Percentiles rank a stretch among this genome's conserved stretches.
phyloP scores from a whole-genome alignment of 2,888 invertebrate genomes.

The Cecidostiba fungosa region DNA sequence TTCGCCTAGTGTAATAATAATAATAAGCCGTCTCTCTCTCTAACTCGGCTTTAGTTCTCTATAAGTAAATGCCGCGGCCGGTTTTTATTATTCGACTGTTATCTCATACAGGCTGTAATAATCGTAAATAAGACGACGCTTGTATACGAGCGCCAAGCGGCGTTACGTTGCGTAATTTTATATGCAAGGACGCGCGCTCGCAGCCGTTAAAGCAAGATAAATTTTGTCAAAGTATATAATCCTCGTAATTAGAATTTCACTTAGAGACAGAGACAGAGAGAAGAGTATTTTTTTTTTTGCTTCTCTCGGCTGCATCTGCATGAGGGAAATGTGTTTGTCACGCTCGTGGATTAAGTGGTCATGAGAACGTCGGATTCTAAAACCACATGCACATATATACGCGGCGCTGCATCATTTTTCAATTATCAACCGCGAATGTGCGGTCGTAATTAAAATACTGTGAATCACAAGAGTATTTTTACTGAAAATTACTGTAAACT shows the following conservation, averaged over 20 bases:
- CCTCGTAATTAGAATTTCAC: constrained; percentile 12
- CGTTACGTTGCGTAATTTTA: constrained; percentile 48
- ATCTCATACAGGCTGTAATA: constrained; percentile 28
- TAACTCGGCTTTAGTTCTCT: constrained; percentile 12
- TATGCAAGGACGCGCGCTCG: constrained; percentile 44
- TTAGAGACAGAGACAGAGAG: neutral
- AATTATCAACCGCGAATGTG: constrained; percentile 21
- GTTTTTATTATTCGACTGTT: constrained; percentile 28
- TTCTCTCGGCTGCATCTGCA: too few relatives aligned
- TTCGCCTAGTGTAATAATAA: neutral
- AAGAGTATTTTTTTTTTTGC: too few relatives aligned
- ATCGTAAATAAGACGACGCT: constrained; percentile 50
- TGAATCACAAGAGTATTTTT: too few relatives aligned
- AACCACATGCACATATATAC: neutral
- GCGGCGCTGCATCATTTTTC: neutral
- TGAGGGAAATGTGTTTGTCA: neutral
- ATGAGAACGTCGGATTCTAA: neutral
- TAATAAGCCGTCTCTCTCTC: neutral
- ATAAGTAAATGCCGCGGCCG: constrained; percentile 19
- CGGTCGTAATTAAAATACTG: neutral
- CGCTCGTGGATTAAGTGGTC: neutral
- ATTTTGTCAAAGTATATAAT: constrained; percentile 11
- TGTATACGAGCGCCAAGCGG: constrained; percentile 14
- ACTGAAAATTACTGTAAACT: too few relatives aligned
- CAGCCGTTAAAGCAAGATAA: neutral